Evolutionary conservation across 2,113 vertebrate species (phyloP).

Genomic region (Platysternon megacephalum): DNA sequence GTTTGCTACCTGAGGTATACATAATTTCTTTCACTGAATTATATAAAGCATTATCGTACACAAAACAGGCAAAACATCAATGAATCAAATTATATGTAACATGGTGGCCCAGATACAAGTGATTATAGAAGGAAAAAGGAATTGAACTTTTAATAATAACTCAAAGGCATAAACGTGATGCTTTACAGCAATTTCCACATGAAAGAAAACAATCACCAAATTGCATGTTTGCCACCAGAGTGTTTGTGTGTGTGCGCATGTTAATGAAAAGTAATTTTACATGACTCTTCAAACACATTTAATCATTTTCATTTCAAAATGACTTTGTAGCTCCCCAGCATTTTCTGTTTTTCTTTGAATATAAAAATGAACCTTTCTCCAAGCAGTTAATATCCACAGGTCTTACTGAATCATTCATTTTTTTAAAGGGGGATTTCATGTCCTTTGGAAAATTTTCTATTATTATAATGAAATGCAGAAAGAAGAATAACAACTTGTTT

Average conservation of each 20-base stretch:
- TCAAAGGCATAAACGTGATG: neutral
- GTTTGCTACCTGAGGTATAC: neutral
- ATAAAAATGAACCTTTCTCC: slow-evolving; percentile 57
- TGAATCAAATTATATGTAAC: neutral
- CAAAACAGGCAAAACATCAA: neutral
- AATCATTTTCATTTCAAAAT: slow-evolving; percentile 63
- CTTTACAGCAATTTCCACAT: slow-evolving; percentile 21
- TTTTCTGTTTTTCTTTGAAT: slow-evolving; percentile 61
- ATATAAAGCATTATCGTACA: neutral
- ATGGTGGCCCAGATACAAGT: neutral
- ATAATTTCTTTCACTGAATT: neutral
- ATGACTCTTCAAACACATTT: slow-evolving; percentile 62
- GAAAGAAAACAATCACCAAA: slow-evolving; percentile 21
- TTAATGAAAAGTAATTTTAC: slow-evolving; percentile 60
- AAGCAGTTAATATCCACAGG: slow-evolving; percentile 52
- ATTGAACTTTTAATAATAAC: neutral
- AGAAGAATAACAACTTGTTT: slow-evolving; percentile 38
- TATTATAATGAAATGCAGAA: slow-evolving; percentile 41
- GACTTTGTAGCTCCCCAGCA: slow-evolving; percentile 20
- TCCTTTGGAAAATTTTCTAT: slow-evolving; percentile 44
- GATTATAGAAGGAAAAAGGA: slow-evolving; percentile 20
- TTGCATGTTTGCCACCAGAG: neutral
- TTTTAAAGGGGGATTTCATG: neutral
- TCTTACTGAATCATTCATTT: slow-evolving; percentile 49
- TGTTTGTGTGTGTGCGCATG: neutral